phyloP scores from a whole-genome alignment of 2,113 vertebrate genomes.

The Carassius gibelio region DNA sequence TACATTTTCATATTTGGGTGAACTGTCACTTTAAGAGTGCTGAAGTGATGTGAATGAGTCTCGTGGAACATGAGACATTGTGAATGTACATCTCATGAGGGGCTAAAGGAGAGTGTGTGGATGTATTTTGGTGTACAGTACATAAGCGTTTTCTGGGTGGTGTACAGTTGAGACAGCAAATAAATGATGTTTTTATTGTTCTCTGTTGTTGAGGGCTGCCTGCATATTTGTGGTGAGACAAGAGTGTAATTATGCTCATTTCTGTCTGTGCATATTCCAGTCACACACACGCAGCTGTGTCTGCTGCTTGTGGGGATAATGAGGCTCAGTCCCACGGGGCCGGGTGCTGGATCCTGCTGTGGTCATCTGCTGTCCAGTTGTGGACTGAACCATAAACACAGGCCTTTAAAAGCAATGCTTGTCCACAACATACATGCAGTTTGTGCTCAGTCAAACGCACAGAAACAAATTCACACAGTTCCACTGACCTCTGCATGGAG shows the following conservation, averaged over 20 bases:
- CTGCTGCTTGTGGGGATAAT: slow-evolving; percentile 23
- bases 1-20: background rate
- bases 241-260: slow-evolving; percentile 63
- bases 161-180: slow-evolving; percentile 40
- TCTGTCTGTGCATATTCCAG: slow-evolving; percentile 37
- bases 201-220: slow-evolving; percentile 56
- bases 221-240: slow-evolving; percentile 64
- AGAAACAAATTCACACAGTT: background rate
- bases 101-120: background rate
- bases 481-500: background rate
- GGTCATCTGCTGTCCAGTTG: slow-evolving; percentile 51
- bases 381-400: slow-evolving; percentile 47
- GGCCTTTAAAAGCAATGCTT: slow-evolving; percentile 16
- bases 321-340: slow-evolving; percentile 37
- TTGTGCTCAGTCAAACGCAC: background rate
- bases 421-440: background rate
- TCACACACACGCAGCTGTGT: slow-evolving; percentile 40
- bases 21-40: slow-evolving; percentile 12
- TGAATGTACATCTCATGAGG: background rate
- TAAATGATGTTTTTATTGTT: slow-evolving; percentile 48
- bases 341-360: slow-evolving; percentile 49
- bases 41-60: background rate
- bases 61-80: background rate
- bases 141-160: background rate
- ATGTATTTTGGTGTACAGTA: slow-evolving; percentile 19